phyloP scores from a whole-genome alignment of 2,888 invertebrate species.

The Diarsia rubi region DNA sequence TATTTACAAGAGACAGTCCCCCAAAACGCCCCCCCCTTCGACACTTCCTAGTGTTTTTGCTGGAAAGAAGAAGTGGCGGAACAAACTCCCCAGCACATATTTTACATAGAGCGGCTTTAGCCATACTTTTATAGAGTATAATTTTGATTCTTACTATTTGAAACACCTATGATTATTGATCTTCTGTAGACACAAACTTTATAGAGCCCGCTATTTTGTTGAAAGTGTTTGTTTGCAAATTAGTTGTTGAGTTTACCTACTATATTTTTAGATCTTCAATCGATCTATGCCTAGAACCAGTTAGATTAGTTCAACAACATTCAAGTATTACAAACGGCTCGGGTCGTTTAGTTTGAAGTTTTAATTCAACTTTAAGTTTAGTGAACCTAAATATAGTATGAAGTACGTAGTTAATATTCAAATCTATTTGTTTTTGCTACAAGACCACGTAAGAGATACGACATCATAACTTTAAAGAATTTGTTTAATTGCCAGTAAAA shows the following conservation, averaged over 20 bases:
- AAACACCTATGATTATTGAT: not conserved
- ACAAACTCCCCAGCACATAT: no score
- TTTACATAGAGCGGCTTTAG: not conserved
- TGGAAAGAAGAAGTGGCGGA: no score
- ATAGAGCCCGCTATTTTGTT: not conserved
- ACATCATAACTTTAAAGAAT: not conserved
- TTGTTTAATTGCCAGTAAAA: not conserved
- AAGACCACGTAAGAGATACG: not conserved
- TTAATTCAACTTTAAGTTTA: constrained; percentile 3
- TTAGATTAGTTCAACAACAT: constrained; percentile 22
- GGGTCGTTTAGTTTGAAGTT: not conserved
- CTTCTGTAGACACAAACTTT: constrained; percentile 5
- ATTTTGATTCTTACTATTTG: not conserved
- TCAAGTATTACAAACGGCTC: constrained; percentile 11
- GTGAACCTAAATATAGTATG: not conserved
- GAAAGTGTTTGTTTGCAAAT: constrained; percentile 11
- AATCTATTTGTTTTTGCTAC: not conserved
- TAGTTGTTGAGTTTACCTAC: not conserved
- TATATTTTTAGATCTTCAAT: constrained; percentile 25
- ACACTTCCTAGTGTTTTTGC: no score
- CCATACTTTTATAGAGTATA: not conserved
- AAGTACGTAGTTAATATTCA: not conserved
- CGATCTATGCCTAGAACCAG: not conserved
- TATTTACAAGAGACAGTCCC: no score
- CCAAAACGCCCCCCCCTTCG: no score